A percentile compares a stretch with the other conserved stretches of the same genome.
Conservation (phyloP, 2,113 vertebrate genomes). For the Hypocryptadius cinnamomeus region DNA sequence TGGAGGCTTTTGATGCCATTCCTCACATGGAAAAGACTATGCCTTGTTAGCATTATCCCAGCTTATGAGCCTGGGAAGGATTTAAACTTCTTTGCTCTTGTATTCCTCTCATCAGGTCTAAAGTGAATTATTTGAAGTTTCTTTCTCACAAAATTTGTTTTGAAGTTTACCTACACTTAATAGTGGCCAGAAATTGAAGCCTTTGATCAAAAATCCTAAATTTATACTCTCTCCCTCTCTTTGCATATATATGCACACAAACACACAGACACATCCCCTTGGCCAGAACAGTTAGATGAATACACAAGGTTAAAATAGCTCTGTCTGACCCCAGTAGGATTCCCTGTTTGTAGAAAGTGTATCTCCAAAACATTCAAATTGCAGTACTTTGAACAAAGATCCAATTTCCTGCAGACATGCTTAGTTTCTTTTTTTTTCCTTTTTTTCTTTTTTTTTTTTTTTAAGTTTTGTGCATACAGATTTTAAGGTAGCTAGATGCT, state of each 20-base stretch:
- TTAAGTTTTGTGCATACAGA: neutral
- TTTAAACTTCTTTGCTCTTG: neutral
- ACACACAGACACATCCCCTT: neutral
- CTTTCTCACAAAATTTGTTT: neutral
- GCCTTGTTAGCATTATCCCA: neutral
- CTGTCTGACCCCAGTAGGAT: constrained; percentile 9
- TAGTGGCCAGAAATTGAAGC: neutral
- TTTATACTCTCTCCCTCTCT: neutral
- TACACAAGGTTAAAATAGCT: constrained; percentile 20
- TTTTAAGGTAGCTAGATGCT: neutral
- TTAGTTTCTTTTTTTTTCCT: neutral
- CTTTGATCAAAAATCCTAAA: neutral
- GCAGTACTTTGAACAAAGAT: neutral
- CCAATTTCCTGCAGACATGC: neutral
- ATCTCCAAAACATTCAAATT: neutral
- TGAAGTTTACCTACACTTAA: neutral
- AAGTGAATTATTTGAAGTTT: neutral
- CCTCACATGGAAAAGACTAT: neutral
- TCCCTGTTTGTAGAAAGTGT: constrained; percentile 9
- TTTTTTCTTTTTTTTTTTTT: too few species aligned
- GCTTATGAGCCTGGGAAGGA: neutral
- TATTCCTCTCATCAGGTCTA: neutral
- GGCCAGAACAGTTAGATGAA: constrained; percentile 4
- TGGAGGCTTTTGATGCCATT: neutral
- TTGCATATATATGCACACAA: neutral